Evolutionary conservation across 2,113 vertebrate species (phyloP), one percentile per base, ranked within the genome.

Genomic region (Psittacara wagleri): DNA sequence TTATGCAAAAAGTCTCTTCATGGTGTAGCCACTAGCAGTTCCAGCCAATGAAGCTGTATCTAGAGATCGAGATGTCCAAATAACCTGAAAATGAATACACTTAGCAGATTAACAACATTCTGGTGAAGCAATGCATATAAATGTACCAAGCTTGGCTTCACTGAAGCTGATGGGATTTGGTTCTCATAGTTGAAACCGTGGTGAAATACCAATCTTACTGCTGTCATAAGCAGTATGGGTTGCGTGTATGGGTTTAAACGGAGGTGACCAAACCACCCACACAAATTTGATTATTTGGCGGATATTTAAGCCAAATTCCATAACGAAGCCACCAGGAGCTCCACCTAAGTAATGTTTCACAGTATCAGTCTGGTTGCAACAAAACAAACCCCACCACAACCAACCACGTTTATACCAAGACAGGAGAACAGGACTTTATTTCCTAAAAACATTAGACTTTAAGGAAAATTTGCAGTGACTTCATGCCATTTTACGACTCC

Each of bases 1-100:
- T 78, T 86, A 97, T 1, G 44, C 89, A 88, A 78, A 88, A 44
- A 4, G 43, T 10, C 93, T 91, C 67, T 90, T 93, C 97, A 96
- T 95, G 35, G 41, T 41, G 44, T 29, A 85, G 41, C 43, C 39
- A 22, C 20, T 4, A 24, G 14, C 55, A 33, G 28, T 31, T 76
- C 93, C 8, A 33, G 54, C 17, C 44, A 37, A 25, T 8, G 27
- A 27, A 70, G 33, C 74, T 51, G 67, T 88, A 54, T 81, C 67
- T 39, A 14, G 20, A 14, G 64, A 81, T 52, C 44, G 1, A 4
- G 9, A 20, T 19, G 51, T 41, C 27, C 46, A 19, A 90, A 83
- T 31, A 82, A 82, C 55, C 98, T 98, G 88, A 61, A 97, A 76
- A 2, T 17, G 70, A 96, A 92, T 46, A 94, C 3, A 77, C 0